Evolutionary conservation across 1,140 invertebrate species (phyloP), one percentile per base, ranked within the genome.

Genomic region (Ostrea edulis): DNA sequence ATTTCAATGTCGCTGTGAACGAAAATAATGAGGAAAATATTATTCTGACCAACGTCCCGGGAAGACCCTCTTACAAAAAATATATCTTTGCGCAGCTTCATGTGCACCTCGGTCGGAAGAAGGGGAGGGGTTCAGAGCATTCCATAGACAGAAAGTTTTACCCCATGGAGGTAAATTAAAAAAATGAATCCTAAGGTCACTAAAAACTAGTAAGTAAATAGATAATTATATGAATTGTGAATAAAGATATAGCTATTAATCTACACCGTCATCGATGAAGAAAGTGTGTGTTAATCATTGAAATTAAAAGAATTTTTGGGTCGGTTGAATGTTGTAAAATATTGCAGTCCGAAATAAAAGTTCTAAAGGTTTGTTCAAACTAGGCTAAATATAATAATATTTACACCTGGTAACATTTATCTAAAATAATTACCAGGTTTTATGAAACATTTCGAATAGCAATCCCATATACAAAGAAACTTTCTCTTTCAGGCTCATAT

Each of bases 51-150:
- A 20, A 53, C 20, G 51, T 53, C 4, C 35, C 35, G 11, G 44
- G n/a, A 22, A 51, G 44, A 25, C 44, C 35, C 5, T n/a, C 44
- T 52, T 11, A 84, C 20, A 51, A 85, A 9, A 62, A 22, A 17
- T 85, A 85, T 22, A 62, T 58, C 17, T 88, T 88, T 22, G 7
- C 25, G 7, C 51, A 85, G 11, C 65, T 86, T 14, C 68, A 86
- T 35, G 25, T 82, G 14, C 71, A 85, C 71, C 44, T 71, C 44
- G 71, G 84, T 7, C 51, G 25, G 5, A 22, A 82, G 14, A 53
- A 14, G 8, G 12, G 44, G 12, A 88, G 44, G n/a, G 71, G 71
- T 12, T 85, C 82, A 11, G 82, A 88, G 44, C 82, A 85, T 22
- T 81, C 68, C 3, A 53, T 88, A 7, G 54, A 81, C 35, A 51